Evolutionary conservation across 2,888 invertebrate genomes (phyloP).

Genomic region (Colostygia pectinataria): DNA sequence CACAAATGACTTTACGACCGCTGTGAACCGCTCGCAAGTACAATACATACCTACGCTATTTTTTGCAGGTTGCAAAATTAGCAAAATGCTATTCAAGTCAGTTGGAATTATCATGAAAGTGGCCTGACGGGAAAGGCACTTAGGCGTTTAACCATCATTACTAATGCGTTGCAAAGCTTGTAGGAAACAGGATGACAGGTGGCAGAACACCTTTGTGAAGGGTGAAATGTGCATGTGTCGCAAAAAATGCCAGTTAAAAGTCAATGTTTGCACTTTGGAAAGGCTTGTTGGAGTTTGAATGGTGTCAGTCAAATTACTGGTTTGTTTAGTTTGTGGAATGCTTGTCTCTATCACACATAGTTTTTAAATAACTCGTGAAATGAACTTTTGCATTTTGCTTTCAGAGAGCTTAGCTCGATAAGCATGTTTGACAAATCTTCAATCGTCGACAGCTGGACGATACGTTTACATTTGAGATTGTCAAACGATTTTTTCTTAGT

Average conservation of each 20-base stretch:
- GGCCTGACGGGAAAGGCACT: constrained; percentile 16
- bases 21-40: too few species aligned
- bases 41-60: background rate
- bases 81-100: constrained; percentile 7
- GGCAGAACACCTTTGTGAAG: constrained; percentile 44
- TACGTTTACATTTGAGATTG: too few species aligned
- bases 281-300: constrained; percentile 5
- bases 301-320: constrained; percentile 4
- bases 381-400: too few species aligned
- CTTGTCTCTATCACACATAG: background rate
- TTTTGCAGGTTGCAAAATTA: constrained; percentile 2
- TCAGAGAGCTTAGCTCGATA: too few species aligned
- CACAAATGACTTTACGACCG: too few species aligned
- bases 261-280: constrained; percentile 20
- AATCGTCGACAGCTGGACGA: too few species aligned
- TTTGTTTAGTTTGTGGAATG: constrained; percentile 6
- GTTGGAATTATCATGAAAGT: constrained; percentile 13
- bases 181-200: constrained; percentile 48
- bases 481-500: too few species aligned
- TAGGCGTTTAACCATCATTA: constrained; percentile 26
- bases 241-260: constrained; percentile 23
- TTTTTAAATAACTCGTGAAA: background rate
- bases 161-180: constrained; percentile 31
- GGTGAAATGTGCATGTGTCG: constrained; percentile 27
- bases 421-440: too few species aligned